Evolutionary conservation across 2,888 invertebrate species (phyloP), one percentile per base, ranked within the genome.

Genomic region (Nebria salina): DNA sequence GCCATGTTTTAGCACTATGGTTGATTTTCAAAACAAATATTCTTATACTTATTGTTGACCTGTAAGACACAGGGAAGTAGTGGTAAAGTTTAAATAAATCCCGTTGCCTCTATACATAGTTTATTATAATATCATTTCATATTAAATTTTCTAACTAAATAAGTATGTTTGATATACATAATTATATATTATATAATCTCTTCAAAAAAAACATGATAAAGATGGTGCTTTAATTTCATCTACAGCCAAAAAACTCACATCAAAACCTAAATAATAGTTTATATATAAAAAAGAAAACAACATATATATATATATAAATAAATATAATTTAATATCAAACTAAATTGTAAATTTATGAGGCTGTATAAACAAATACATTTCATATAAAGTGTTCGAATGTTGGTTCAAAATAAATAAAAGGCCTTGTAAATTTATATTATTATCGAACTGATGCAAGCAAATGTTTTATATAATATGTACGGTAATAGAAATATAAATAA

Each of bases 351-450:
- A 81, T 81, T 81, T 81, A 81, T 81, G 76, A 75, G 81, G 81
- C 81, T 81, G 64, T 75, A 75, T 80, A 70, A 74, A 75, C 65
- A 73, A 77, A 65, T 73, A 54, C n/a, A 41, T 65, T 80, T 41
- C 68, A 80, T 80, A 75, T 80, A 70, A 43, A 80, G 65, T 80
- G 80, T 80, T 75, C 64, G 75, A 25, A 64, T 70, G 34, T 70
- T 41, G 75, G 54, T 68, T 41, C 54, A 15, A 75, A 75, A 25
- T 34, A 80, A 81, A 65, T 76, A 72, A 81, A 76, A 81, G 81
- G 81, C 81, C 81, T 81, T 81, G 76, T 81, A 81, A 81, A 81
- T 81, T 81, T 81, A 81, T 76, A 81, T 76, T 72, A 76, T 25
- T 81, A 81, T 81, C 80, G 80, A 80, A 80, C 80, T 80, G 75